Percentiles rank a stretch among this genome's conserved stretches.
Evolutionary conservation across 2,888 invertebrate species (phyloP).

Genomic region (Agapetus fuscipes): DNA sequence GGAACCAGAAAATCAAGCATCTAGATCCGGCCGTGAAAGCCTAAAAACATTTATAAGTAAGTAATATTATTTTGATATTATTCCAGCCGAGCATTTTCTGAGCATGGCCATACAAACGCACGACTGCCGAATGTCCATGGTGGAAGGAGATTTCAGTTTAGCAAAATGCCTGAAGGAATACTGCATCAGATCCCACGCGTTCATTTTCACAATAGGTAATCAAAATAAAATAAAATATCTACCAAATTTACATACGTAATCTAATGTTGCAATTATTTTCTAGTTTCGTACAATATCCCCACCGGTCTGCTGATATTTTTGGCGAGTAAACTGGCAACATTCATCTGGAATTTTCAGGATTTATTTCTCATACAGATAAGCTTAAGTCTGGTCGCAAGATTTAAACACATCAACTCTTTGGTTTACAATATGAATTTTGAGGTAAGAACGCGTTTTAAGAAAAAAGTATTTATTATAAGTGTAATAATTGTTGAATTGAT

Average conservation of each 20-base stretch:
- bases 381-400: conserved; percentile 44
- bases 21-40: too few species aligned
- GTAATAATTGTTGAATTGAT: too few species aligned
- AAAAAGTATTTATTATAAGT: too few species aligned
- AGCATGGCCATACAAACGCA: conserved; percentile 13
- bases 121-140: conserved; percentile 8
- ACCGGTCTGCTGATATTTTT: conserved; percentile 14
- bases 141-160: conserved; percentile 9
- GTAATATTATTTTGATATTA: too few species aligned
- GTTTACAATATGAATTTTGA: conserved; percentile 9
- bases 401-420: conserved; percentile 31
- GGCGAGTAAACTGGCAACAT: conserved; percentile 30
- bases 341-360: conserved; percentile 54
- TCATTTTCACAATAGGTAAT: conserved; percentile 16
- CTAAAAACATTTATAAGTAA: too few species aligned
- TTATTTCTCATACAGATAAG: conserved; percentile 54
- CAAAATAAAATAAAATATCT: too few species aligned
- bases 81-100: conserved; percentile 18
- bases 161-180: conserved; percentile 15
- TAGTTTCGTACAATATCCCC: conserved; percentile 14
- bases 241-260: too few species aligned
- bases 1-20: too few species aligned
- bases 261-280: too few species aligned
- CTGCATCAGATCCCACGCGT: conserved; percentile 15
- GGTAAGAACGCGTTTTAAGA: conserved; percentile 7